Conservation (phyloP, 2,888 invertebrate species). For the Eudemis profundana region DNA sequence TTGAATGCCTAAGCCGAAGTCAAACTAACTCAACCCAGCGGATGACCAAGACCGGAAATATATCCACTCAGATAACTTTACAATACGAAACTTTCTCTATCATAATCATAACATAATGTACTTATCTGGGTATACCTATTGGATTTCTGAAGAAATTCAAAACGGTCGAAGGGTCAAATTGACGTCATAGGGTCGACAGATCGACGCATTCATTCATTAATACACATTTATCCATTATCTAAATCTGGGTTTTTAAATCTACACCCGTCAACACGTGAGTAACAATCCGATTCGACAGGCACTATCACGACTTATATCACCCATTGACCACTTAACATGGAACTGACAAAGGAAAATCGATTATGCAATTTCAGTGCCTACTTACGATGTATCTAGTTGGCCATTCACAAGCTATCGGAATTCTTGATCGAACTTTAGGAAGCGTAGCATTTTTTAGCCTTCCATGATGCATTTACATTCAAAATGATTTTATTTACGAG, state of each 20-base stretch:
- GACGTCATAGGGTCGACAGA: too few species aligned
- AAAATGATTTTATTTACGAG: neutral
- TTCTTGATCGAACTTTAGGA: neutral
- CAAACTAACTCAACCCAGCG: neutral
- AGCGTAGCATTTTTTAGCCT: neutral
- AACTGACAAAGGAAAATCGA: constrained; percentile 10
- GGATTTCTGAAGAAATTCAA: too few species aligned
- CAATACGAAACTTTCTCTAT: neutral
- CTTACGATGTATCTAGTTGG: neutral
- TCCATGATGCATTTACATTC: neutral
- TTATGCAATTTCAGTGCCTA: neutral
- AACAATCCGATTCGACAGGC: neutral
- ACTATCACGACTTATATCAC: constrained; percentile 1
- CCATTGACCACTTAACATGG: constrained; percentile 10
- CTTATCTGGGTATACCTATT: too few species aligned
- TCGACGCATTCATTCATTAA: too few species aligned
- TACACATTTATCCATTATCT: too few species aligned
- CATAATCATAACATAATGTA: too few species aligned
- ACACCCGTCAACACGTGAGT: neutral
- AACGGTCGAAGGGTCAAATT: too few species aligned
- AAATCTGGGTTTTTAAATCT: too few species aligned
- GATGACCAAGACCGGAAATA: constrained; percentile 1
- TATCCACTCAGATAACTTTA: neutral
- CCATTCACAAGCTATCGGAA: neutral
- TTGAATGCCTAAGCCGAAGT: constrained; percentile 16